Evolutionary conservation across 1,140 invertebrate genomes (phyloP).

Genomic region (Ridgeia piscesae): DNA sequence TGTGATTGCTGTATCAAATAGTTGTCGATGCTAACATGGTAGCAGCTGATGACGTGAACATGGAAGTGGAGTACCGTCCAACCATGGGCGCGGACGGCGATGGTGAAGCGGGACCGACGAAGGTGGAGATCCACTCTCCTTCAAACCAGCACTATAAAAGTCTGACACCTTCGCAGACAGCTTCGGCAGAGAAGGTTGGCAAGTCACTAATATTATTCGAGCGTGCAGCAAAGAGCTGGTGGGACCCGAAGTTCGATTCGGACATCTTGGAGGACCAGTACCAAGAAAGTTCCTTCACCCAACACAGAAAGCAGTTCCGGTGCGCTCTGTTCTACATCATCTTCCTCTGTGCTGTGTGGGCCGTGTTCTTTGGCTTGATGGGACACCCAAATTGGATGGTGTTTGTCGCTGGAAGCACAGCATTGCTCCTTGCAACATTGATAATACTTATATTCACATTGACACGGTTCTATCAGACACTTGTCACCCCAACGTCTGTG

Average conservation of each 20-base stretch:
- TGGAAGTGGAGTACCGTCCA: not conserved
- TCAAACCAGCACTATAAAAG: not conserved
- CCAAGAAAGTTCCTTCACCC: conserved; percentile 81
- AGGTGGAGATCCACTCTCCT: not conserved
- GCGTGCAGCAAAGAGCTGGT: conserved; percentile 81
- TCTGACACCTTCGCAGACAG: not conserved
- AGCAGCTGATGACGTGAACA: not conserved
- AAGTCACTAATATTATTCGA: conserved; percentile 73
- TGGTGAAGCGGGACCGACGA: not conserved
- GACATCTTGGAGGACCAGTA: conserved; percentile 89
- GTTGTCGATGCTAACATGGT: not conserved
- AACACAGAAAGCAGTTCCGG: conserved; percentile 86
- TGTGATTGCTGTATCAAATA: not conserved
- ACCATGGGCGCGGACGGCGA: not conserved
- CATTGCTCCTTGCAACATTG: conserved; percentile 34
- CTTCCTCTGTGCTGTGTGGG: conserved; percentile 68
- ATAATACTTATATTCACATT: conserved; percentile 47
- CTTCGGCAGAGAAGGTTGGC: not conserved
- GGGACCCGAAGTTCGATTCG: conserved; percentile 92
- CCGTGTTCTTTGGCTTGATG: conserved; percentile 66
- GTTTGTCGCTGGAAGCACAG: conserved; percentile 39
- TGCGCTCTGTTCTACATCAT: conserved; percentile 63
- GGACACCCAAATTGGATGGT: conserved; percentile 43
- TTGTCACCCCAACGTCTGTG: conserved; percentile 68
- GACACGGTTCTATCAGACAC: conserved; percentile 67